A percentile compares a stretch with the other conserved stretches of the same genome.
phyloP scores from a whole-genome alignment of 92 coral and sea anemone genomes.

The Phymanthus crucifer region DNA sequence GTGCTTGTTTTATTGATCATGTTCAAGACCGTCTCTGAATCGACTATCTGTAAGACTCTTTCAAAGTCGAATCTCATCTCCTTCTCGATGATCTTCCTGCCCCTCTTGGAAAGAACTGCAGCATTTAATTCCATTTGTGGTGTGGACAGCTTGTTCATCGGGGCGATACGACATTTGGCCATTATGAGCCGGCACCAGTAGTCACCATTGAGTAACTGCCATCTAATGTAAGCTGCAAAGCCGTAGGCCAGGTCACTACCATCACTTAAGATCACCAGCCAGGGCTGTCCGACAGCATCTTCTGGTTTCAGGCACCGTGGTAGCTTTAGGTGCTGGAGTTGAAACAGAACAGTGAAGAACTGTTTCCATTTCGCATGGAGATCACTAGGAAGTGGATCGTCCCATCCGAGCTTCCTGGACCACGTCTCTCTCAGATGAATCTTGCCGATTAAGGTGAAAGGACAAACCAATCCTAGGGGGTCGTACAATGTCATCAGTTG shows the following conservation, averaged over 20 bases:
- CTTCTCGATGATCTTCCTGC: constrained; percentile 56
- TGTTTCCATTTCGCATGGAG: constrained; percentile 44
- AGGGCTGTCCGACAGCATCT: constrained; percentile 42
- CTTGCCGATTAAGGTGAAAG: constrained; percentile 58
- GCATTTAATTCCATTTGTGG: constrained; percentile 64
- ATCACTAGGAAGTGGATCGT: constrained; percentile 46
- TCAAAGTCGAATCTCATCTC: constrained; percentile 64
- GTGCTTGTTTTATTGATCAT: constrained; percentile 72
- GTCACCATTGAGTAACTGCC: constrained; percentile 48
- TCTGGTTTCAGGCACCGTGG: constrained; percentile 48
- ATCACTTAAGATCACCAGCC: constrained; percentile 58
- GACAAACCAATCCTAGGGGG: constrained; percentile 67
- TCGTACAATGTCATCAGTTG: constrained; percentile 67
- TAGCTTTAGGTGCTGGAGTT: constrained; percentile 41
- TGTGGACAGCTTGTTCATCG: constrained; percentile 52
- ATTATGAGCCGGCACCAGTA: constrained; percentile 57
- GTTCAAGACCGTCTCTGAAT: constrained; percentile 67
- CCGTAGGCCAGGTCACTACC: constrained; percentile 63
- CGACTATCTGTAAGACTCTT: constrained; percentile 58
- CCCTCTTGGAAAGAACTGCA: constrained; percentile 62
- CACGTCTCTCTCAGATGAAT: constrained; percentile 60
- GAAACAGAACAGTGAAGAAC: constrained; percentile 43
- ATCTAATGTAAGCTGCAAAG: constrained; percentile 61
- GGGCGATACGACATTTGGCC: constrained; percentile 69
- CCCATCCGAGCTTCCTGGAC: constrained; percentile 62